Evolutionary conservation across 2,888 invertebrate species (phyloP), one percentile per base, ranked within the genome.

Genomic region (Xylocampa areola): DNA sequence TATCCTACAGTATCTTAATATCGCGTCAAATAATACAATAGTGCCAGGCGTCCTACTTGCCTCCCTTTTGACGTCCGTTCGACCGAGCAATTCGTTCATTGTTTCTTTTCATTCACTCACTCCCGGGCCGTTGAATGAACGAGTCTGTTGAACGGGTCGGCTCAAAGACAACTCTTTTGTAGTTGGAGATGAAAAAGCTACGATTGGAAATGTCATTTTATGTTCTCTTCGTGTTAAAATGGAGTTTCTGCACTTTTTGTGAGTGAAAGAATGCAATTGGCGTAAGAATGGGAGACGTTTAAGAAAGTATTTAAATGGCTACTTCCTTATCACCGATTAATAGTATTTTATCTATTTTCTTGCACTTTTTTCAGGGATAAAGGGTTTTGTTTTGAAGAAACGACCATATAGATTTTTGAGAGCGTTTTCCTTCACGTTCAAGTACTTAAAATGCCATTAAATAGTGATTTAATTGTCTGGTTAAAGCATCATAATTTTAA

Each of bases 101-200:
- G 85, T 84, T 79, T 82, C 80, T 75, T 80, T 84, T 79, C 80
- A 84, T 81, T 80, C 77, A 70, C 54, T 63, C 66, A 67, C 67
- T 77, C 71, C 37, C 58, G 51, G 63, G 51, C 55, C 73, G 76
- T 68, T 70, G 76, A 81, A 74, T 74, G 79, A 80, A 76, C 69
- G 79, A 77, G 71, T 77, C 80, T 70, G 80, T 84, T 81, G 81
- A 84, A 76, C 76, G 73, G 66, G 59, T 70, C 71, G 54, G 72
- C 75, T 84, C 81, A 85, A 82, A 84, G 84, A 84, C 85, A 81
- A 84, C 82, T 79, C 83, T 80, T 86, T 86, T 86, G 85, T 86
- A 71, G 68, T 55, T 37, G 54, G 63, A 68, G 65, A 80, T 78
- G 77, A 80, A 80, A 80, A 77, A 76, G 71, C 68, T 61, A 57